These are phyloP conservation scores for Columba livia DNA, from an alignment of 2,113 vertebrate species.

Conservation along the genomic window DNA sequence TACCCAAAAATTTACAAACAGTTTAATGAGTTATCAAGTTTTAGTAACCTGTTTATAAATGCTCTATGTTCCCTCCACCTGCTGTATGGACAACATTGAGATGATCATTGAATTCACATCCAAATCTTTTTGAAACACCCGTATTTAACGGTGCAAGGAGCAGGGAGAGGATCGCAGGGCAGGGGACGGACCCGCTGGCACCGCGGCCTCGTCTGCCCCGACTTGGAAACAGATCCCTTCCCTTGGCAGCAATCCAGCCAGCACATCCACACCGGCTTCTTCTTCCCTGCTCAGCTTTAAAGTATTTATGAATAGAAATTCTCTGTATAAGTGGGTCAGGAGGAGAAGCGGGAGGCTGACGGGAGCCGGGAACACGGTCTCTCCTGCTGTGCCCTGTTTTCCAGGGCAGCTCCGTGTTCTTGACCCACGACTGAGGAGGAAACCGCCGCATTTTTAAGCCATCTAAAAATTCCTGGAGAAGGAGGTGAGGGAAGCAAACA, in stretches of 20 bases:
- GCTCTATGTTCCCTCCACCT: too few species aligned
- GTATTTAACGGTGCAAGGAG: background rate
- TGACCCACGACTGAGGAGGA: background rate
- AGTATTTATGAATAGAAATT: slow-evolving; percentile 62
- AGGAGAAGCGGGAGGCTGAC: background rate
- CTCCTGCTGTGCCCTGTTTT: background rate
- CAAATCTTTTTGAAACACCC: too few species aligned
- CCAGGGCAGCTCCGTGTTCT: background rate
- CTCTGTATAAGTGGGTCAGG: slow-evolving; percentile 46
- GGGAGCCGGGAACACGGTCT: background rate
- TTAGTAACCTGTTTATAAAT: too few species aligned
- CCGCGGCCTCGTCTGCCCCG: background rate
- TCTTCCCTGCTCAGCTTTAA: slow-evolving; percentile 20
- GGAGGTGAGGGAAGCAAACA: background rate
- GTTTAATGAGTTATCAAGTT: too few species aligned
- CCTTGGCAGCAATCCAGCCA: slow-evolving; percentile 48
- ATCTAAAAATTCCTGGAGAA: slow-evolving; percentile 27
- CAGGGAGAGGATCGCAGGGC: slow-evolving; percentile 6
- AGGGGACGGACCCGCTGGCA: background rate
- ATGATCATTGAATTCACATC: too few species aligned
- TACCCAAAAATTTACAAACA: too few species aligned
- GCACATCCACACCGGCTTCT: background rate
- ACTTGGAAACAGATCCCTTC: slow-evolving; percentile 43
- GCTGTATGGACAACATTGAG: too few species aligned
- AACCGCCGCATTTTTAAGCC: background rate